Conservation (phyloP, 2,888 invertebrate genomes). For the Drosophila nigricruria region DNA sequence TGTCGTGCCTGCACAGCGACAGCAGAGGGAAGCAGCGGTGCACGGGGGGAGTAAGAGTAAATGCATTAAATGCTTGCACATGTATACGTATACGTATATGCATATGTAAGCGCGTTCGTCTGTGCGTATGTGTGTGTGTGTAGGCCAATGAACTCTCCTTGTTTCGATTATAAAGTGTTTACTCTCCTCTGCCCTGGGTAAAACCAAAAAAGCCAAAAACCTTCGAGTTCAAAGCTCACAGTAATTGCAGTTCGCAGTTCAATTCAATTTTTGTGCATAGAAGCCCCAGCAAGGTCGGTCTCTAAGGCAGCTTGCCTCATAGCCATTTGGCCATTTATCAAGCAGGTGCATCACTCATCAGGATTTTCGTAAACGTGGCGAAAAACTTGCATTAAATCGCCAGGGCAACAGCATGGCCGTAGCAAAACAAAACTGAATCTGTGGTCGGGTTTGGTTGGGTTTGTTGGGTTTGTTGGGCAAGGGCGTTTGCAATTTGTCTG, state of each 20-base stretch:
- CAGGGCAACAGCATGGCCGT: constrained; percentile 15
- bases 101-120: too few species aligned
- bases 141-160: constrained; percentile 66
- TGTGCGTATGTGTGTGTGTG: constrained; percentile 16
- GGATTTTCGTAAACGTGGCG: constrained; percentile 16
- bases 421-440: not conserved
- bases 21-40: not conserved
- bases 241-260: constrained; percentile 52
- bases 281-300: not conserved
- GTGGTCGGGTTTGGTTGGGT: not conserved
- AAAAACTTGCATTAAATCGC: constrained; percentile 17
- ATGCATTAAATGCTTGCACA: constrained; percentile 34
- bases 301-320: not conserved
- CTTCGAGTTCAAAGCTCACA: constrained; percentile 21
- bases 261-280: constrained; percentile 45
- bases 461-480: not conserved
- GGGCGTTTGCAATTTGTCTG: constrained; percentile 46
- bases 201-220: constrained; percentile 26
- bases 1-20: constrained; percentile 22
- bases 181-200: not conserved
- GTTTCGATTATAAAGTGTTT: constrained; percentile 12
- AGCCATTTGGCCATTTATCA: constrained; percentile 20
- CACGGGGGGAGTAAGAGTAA: not conserved
- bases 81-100: not conserved
- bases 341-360: constrained; percentile 37